phyloP scores from a whole-genome alignment of 1,140 invertebrate species.

The Nautilus pompilius region DNA sequence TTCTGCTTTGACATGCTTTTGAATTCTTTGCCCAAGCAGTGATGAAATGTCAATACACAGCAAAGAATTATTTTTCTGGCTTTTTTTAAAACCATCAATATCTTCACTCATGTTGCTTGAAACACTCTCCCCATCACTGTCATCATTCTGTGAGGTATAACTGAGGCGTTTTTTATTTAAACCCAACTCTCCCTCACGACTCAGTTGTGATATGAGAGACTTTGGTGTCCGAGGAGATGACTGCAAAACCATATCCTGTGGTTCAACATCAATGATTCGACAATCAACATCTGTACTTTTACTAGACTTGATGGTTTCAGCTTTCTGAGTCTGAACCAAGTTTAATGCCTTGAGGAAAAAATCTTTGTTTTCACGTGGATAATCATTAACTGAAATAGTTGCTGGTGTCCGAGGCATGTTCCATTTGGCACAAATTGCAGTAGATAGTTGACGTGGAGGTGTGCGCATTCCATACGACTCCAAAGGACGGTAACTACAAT shows the following conservation, averaged over 20 bases:
- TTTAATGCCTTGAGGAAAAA: conserved; percentile 23
- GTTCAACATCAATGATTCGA: conserved; percentile 36
- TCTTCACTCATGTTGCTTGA: conserved; percentile 3
- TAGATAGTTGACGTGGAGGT: not conserved
- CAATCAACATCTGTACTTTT: conserved; percentile 32
- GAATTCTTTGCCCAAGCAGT: conserved; percentile 36
- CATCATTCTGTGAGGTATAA: conserved; percentile 10
- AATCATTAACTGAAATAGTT: conserved; percentile 2
- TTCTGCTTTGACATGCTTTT: conserved; percentile 37
- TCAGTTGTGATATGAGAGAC: conserved; percentile 43
- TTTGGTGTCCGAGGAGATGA: conserved; percentile 42
- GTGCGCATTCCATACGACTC: conserved; percentile 9
- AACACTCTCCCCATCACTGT: conserved; percentile 11
- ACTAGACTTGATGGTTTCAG: conserved; percentile 18
- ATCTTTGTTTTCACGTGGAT: conserved; percentile 11
- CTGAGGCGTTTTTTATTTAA: not conserved
- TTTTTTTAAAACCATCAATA: conserved; percentile 14
- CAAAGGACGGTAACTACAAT: conserved; percentile 27
- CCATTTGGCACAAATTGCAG: not conserved
- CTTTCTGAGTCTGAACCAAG: conserved; percentile 33
- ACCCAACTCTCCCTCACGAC: conserved; percentile 15
- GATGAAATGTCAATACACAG: conserved; percentile 39
- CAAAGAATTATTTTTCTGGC: conserved; percentile 25
- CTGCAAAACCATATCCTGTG: conserved; percentile 29
- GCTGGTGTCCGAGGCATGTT: conserved; percentile 6